Conservation (phyloP, 1,140 invertebrate species). For the Neelides sp. region DNA sequence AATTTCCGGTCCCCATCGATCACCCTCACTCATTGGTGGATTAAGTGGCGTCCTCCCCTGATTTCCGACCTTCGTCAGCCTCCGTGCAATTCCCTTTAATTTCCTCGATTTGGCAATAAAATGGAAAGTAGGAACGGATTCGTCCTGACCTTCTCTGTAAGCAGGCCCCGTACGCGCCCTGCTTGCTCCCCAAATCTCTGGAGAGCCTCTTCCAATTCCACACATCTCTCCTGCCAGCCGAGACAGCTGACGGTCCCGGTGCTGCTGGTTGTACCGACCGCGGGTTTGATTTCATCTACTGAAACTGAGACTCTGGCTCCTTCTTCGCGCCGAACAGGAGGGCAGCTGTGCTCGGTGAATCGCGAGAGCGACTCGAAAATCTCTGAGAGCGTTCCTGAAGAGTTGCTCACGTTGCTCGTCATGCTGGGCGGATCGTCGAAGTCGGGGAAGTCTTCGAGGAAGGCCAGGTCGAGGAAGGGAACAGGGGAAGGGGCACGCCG, state of each 20-base stretch:
- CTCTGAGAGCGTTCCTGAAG: slow-evolving; percentile 20
- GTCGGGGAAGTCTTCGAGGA: no score
- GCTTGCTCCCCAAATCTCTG: slow-evolving; percentile 38
- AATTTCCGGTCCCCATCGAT: no score
- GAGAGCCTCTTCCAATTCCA: slow-evolving; percentile 37
- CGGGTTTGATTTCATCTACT: neutral
- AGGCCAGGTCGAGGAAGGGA: no score
- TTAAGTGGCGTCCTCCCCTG: no score
- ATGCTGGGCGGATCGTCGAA: no score
- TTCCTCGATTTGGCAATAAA: neutral
- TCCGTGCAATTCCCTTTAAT: no score
- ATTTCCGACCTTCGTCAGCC: no score
- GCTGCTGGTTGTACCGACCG: slow-evolving; percentile 5
- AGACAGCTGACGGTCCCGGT: slow-evolving; percentile 8
- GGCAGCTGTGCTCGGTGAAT: slow-evolving; percentile 14
- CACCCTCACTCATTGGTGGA: no score
- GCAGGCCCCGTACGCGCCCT: slow-evolving; percentile 36
- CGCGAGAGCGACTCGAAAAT: slow-evolving; percentile 24
- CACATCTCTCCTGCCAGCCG: slow-evolving; percentile 37
- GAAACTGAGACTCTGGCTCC: neutral
- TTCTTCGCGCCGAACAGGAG: neutral
- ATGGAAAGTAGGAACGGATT: neutral
- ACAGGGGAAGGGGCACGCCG: neutral
- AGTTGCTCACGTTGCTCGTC: neutral
- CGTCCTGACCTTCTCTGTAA: slow-evolving; percentile 38